Evolutionary conservation across 1,140 invertebrate genomes (phyloP), one percentile per base, ranked within the genome.

Genomic region (Reticulitermes speratus): DNA sequence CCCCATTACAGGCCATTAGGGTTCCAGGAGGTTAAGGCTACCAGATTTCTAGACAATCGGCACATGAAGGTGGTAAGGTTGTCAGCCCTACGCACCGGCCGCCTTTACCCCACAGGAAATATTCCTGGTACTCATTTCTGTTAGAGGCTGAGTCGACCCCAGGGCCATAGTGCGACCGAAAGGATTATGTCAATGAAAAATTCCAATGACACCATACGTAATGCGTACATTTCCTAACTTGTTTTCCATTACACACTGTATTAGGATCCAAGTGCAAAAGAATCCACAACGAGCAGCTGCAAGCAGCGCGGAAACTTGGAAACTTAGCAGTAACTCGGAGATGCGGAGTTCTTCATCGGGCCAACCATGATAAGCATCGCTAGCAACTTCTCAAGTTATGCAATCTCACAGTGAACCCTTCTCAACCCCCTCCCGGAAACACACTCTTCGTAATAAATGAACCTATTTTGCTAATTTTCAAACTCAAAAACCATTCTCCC

Each of bases 391-490:
- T 25, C n/a, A 75, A 75, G 25, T 75, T 75, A 3, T 75, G 65
- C n/a, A 75, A 75, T 75, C n/a, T 75, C 16, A 7, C 65, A 75
- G 65, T 30, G 65, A 75, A 75, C 30, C 65, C 65, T 75, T 25
- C n/a, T 65, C n/a, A n/a, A n/a, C n/a, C n/a, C n/a, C n/a, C 65
- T 25, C 65, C 65, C n/a, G 65, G 65, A 75, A 75, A 75, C 65
- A 75, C 65, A 75, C 65, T 75, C 65, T 75, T 30, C n/a, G 65
- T 75, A 75, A 75, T 75, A 75, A 75, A 75, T 75, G 65, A 75
- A 75, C 65, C 65, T 75, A 75, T 75, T 75, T 75, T 75, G 65
- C 65, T 75, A 75, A 75, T 75, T 75, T 75, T 75, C 65, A 75
- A 75, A 75, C 65, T 75, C 65, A 75, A 75, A 75, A 75, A 75